phyloP scores from a whole-genome alignment of 2,888 invertebrate genomes.

The Epinotia demarniana region DNA sequence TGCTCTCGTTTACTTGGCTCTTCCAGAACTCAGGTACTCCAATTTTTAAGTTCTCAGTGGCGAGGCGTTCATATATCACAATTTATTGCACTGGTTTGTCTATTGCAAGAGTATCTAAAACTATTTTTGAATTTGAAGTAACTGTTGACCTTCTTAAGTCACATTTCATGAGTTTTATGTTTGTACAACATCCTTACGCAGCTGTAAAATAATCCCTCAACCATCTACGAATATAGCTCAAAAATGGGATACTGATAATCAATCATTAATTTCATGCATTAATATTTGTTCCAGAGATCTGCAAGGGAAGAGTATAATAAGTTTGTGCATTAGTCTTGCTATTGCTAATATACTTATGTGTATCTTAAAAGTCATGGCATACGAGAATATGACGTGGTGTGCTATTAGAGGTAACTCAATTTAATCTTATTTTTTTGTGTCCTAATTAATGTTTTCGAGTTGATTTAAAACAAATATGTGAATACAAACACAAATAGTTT shows the following conservation, averaged over 20 bases:
- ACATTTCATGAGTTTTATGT: neutral
- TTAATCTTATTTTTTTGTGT: neutral
- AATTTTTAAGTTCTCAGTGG: neutral
- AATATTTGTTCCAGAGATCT: slow-evolving; percentile 67
- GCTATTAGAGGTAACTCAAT: slow-evolving; percentile 65
- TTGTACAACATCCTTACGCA: neutral
- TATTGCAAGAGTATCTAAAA: no score
- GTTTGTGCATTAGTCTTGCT: slow-evolving; percentile 66
- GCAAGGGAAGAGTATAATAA: slow-evolving; percentile 73
- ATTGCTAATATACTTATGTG: slow-evolving; percentile 63
- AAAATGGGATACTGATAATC: neutral
- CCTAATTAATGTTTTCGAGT: no score
- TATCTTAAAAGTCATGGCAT: slow-evolving; percentile 63
- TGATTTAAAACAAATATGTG: no score
- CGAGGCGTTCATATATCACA: no score
- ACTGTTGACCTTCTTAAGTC: neutral
- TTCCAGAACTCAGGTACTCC: slow-evolving; percentile 68
- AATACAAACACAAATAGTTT: no score
- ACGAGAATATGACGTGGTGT: slow-evolving; percentile 65
- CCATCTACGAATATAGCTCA: neutral
- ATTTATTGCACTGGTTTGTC: neutral
- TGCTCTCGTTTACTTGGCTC: slow-evolving; percentile 60
- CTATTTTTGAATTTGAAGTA: no score
- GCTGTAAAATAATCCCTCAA: neutral
- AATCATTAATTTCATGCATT: neutral